Evolutionary conservation across 35 echinoderm and acorn worm genomes (phyloP), one percentile per base, ranked within the genome.

Genomic region (Stichopus chloronotus): DNA sequence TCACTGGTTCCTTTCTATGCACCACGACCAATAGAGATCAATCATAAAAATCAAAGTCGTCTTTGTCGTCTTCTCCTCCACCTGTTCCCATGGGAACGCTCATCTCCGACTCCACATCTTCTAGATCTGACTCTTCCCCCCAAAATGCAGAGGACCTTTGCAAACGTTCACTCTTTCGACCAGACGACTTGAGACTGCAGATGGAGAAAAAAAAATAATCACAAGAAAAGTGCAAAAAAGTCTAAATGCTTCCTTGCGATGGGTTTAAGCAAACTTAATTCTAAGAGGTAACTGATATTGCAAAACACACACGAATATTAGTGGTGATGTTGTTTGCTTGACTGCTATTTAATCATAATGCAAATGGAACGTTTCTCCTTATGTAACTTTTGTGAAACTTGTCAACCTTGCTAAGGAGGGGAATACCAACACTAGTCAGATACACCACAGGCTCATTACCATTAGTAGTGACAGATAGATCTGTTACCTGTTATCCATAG

Each of bases 21-120:
- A 52, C 20, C 9, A 52, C 20, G n/a, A 79, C 8, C 78, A 58
- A 24, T 24, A 61, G 57, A 0, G 2, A 23, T 69, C 61, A 93
- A 74, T 98, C 96, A 60, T 98, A 98, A 68, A 98, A 98, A 71
- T 98, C 96, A 91, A 98, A 98, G 78, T 98, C 96, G 76, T 98
- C 96, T 86, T 98, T 98, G 14, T 96, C 92, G 25, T 96, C 96
- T 58, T 96, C 94, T 24, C 79, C 22, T 5, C 61, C 92, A 87
- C 94, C 96, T 92, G 96, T 97, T 86, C 96, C 96, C 92, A 96
- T 95, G 93, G 94, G 94, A 92, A 95, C 96, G 53, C 92, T 92
- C 94, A 98, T 97, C 91, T 97, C 96, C 6, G 96, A 98, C 69
- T 97, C 96, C 5, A 81, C 58, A 25, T 92, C 91, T 53, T 98